Percentiles rank a stretch among this genome's conserved stretches.
These are phyloP conservation scores for Cerastis rubricosa DNA, from an alignment of 2,888 invertebrate species.

Conservation along the genomic window DNA sequence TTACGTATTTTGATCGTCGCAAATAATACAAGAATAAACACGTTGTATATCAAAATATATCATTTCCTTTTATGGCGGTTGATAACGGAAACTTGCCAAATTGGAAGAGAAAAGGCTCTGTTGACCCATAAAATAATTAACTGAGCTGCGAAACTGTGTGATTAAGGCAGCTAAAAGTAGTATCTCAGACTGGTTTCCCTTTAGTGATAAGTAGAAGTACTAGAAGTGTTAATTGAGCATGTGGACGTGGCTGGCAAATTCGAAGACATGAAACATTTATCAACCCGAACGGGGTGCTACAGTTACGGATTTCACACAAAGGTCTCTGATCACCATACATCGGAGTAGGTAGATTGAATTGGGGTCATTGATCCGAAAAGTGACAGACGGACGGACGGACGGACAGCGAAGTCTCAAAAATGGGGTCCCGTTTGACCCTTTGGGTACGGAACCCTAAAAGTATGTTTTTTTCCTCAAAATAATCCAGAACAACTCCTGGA, in stretches of 20 bases:
- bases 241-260: not conserved
- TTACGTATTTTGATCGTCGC: not conserved
- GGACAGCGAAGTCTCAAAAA: no score
- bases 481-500: no score
- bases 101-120: conserved; percentile 10
- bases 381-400: no score
- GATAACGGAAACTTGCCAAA: conserved; percentile 29
- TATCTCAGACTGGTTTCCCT: conserved; percentile 7
- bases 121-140: conserved; percentile 2
- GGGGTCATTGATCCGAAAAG: no score
- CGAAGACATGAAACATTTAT: not conserved
- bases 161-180: not conserved
- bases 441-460: no score
- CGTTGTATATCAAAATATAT: not conserved
- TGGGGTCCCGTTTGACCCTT: no score
- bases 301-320: no score
- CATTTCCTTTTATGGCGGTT: conserved; percentile 17
- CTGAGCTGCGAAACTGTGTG: not conserved
- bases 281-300: not conserved
- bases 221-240: not conserved
- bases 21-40: not conserved
- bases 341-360: no score
- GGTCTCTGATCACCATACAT: no score
- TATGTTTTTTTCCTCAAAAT: no score
- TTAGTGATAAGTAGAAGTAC: not conserved